These are phyloP conservation scores for Trinectes maculatus DNA, from an alignment of 2,113 vertebrate genomes.

Conservation along the genomic window DNA sequence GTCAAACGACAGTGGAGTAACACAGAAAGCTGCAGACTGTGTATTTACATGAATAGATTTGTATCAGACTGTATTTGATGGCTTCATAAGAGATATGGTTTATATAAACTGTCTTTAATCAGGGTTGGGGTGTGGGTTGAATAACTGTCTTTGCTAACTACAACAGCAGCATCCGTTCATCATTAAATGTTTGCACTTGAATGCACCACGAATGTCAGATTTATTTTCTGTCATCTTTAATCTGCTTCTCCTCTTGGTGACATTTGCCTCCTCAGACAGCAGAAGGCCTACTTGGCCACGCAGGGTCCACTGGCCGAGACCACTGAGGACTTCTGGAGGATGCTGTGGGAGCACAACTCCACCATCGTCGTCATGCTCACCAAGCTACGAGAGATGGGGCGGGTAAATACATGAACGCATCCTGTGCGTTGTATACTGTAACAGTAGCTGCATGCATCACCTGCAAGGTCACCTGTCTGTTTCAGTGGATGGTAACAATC, in stretches of 20 bases:
- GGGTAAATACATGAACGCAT: slow-evolving; percentile 83
- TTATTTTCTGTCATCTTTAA: slow-evolving; percentile 9
- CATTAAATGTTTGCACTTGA: slow-evolving; percentile 30
- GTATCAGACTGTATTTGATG: slow-evolving; percentile 8
- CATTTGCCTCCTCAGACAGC: slow-evolving; percentile 84
- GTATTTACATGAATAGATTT: slow-evolving; percentile 16
- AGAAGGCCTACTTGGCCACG: slow-evolving; percentile 95
- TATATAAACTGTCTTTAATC: slow-evolving; percentile 3
- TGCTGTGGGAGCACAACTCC: slow-evolving; percentile 98
- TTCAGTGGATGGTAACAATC: slow-evolving; percentile 9
- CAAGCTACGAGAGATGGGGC: slow-evolving; percentile 95
- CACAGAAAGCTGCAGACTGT: background rate
- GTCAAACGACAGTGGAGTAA: background rate
- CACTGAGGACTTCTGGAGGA: slow-evolving; percentile 98
- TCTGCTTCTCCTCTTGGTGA: background rate
- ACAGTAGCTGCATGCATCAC: background rate
- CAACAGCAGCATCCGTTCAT: slow-evolving; percentile 9
- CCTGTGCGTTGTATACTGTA: too few relatives aligned
- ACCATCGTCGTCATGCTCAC: slow-evolving; percentile 98
- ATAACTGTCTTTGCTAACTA: slow-evolving; percentile 28
- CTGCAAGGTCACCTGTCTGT: slow-evolving; percentile 5
- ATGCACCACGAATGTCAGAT: background rate
- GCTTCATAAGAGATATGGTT: background rate
- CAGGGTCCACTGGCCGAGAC: slow-evolving; percentile 95
- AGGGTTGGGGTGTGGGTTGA: background rate